phyloP scores from a whole-genome alignment of 2,113 vertebrate species.

The Oryzias javanicus region DNA sequence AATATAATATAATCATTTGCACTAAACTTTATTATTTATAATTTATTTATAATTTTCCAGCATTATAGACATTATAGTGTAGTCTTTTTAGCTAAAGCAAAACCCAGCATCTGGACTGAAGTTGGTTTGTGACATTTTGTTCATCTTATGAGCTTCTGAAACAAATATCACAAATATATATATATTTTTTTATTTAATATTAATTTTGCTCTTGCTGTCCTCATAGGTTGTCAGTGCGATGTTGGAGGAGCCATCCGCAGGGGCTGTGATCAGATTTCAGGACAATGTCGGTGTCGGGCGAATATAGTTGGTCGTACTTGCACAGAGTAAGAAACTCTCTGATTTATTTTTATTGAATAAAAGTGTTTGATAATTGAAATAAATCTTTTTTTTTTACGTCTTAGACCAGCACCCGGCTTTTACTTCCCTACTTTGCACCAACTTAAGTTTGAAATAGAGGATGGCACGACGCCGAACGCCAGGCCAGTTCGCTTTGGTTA shows the following conservation, averaged over 20 bases:
- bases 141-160: too few relatives aligned
- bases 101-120: too few relatives aligned
- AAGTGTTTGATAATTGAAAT: neutral
- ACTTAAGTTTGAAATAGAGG: constrained; percentile 89
- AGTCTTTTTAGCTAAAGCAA: too few relatives aligned
- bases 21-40: too few relatives aligned
- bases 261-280: constrained; percentile 69
- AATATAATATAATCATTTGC: too few relatives aligned
- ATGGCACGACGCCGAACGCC: constrained; percentile 79
- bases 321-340: constrained; percentile 77
- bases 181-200: neutral
- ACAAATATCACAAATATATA: neutral
- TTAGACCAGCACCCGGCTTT: constrained; percentile 77
- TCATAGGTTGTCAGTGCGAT: constrained; percentile 86
- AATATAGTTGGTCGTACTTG: constrained; percentile 81
- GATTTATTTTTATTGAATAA: neutral
- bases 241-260: constrained; percentile 80
- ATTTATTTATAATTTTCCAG: too few relatives aligned
- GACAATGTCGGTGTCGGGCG: constrained; percentile 82
- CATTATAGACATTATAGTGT: too few relatives aligned
- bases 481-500: constrained; percentile 84
- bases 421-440: constrained; percentile 91
- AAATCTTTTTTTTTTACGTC: neutral
- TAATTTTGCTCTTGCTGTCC: constrained; percentile 15
- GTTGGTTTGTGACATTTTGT: too few relatives aligned